phyloP scores from a whole-genome alignment of 2,888 invertebrate species.

The Eledone cirrhosa region DNA sequence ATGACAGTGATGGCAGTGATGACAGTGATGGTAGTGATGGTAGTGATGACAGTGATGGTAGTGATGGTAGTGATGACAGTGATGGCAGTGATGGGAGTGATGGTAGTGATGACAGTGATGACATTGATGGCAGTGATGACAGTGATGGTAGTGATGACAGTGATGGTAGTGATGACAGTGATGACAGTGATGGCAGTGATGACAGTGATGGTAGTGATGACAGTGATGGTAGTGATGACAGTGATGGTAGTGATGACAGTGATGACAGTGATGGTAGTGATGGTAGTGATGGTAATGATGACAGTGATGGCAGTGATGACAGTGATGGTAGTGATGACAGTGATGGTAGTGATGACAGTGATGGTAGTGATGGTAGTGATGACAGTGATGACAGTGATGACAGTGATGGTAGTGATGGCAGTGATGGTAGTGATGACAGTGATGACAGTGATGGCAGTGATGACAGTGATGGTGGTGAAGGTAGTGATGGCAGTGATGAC shows the following conservation, averaged over 20 bases:
- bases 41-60: slow-evolving; percentile 7
- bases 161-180: background rate
- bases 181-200: slow-evolving; percentile 7
- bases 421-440: slow-evolving; percentile 9
- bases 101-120: too few relatives aligned
- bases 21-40: slow-evolving; percentile 9
- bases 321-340: slow-evolving; percentile 1
- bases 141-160: slow-evolving; percentile 3
- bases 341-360: background rate
- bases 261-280: background rate
- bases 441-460: slow-evolving; percentile 12
- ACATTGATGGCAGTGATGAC: too few relatives aligned
- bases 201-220: background rate
- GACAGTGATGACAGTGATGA: background rate
- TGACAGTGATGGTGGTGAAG: slow-evolving; percentile 10
- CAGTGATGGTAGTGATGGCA: slow-evolving; percentile 2
- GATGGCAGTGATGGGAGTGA: too few relatives aligned
- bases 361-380: slow-evolving; percentile 7
- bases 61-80: background rate
- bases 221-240: background rate
- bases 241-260: slow-evolving; percentile 11
- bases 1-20: background rate
- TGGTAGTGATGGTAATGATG: background rate
- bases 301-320: background rate
- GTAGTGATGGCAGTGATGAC: background rate